Evolutionary conservation across 2,113 vertebrate genomes (phyloP).

Genomic region (Pyrgilauda ruficollis): DNA sequence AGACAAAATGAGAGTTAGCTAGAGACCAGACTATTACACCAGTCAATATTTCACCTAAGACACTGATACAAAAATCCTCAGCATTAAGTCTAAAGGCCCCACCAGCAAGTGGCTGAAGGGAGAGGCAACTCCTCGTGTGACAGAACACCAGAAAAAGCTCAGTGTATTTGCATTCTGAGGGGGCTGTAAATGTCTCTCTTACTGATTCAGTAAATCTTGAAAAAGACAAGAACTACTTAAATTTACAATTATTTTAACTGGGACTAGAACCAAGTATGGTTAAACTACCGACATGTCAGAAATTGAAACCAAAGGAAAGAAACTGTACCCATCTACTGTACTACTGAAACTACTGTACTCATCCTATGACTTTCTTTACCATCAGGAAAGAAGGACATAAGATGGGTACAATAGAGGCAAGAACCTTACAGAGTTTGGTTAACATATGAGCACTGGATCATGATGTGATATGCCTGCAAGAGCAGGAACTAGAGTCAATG

Average conservation of each 20-base stretch:
- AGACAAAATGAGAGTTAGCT: not conserved
- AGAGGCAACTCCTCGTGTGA: not conserved
- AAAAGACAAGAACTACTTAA: not conserved
- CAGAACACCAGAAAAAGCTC: not conserved
- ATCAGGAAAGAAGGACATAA: not conserved
- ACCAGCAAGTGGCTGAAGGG: not conserved
- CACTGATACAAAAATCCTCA: fast-evolving
- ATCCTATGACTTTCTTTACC: not conserved
- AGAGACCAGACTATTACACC: not conserved
- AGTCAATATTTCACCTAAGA: not conserved
- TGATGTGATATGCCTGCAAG: not conserved
- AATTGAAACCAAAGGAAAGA: not conserved
- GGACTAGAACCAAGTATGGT: not conserved
- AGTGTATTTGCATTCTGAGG: not conserved
- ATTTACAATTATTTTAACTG: not conserved
- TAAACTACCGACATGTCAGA: not conserved
- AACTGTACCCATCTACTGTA: no score
- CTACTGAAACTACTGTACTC: no score
- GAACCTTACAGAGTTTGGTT: not conserved
- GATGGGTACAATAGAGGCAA: not conserved
- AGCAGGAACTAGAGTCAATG: not conserved
- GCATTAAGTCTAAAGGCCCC: not conserved
- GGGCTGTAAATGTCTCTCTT: not conserved
- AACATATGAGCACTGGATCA: not conserved
- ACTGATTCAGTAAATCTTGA: not conserved